A percentile compares a stretch with the other conserved stretches of the same genome.
These are phyloP conservation scores for Watsonalla cultraria DNA, from an alignment of 2,888 invertebrate genomes.

Conservation along the genomic window DNA sequence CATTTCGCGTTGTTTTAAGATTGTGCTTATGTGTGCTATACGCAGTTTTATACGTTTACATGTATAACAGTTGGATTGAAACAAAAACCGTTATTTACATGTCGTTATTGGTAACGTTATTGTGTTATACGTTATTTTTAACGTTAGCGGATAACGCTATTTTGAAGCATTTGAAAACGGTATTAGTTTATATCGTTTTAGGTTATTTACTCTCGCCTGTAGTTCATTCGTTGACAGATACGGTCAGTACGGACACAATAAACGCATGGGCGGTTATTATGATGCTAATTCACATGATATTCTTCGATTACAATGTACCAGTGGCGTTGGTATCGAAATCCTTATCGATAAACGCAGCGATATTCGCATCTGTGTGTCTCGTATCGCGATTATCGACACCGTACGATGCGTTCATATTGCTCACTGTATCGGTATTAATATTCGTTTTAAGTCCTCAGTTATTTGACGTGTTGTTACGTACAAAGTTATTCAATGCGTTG, in stretches of 20 bases:
- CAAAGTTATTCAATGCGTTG: conserved; percentile 73
- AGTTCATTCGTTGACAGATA: conserved; percentile 95
- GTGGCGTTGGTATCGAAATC: conserved; percentile 94
- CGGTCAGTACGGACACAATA: conserved; percentile 98
- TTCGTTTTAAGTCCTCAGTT: conserved; percentile 94
- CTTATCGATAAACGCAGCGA: conserved; percentile 94
- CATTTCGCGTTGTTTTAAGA: conserved; percentile 88
- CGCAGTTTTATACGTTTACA: conserved; percentile 83
- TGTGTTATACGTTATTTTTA: conserved; percentile 82
- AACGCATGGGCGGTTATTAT: conserved; percentile 94
- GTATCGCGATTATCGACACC: conserved; percentile 93
- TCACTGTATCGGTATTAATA: conserved; percentile 92
- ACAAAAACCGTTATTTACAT: conserved; percentile 81
- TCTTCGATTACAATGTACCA: conserved; percentile 94
- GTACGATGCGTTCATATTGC: conserved; percentile 91
- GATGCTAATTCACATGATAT: conserved; percentile 92
- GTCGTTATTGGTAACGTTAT: conserved; percentile 73
- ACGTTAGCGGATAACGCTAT: conserved; percentile 42
- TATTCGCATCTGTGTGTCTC: conserved; percentile 96
- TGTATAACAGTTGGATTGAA: conserved; percentile 83
- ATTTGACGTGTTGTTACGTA: conserved; percentile 80
- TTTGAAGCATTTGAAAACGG: conserved; percentile 85
- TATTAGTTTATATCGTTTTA: conserved; percentile 89
- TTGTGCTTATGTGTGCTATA: conserved; percentile 87
- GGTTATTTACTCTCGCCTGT: conserved; percentile 95